Percentiles rank a stretch among this genome's conserved stretches.
phyloP scores from a whole-genome alignment of 2,797 vertebrate species.

The Okamejei kenojei region DNA sequence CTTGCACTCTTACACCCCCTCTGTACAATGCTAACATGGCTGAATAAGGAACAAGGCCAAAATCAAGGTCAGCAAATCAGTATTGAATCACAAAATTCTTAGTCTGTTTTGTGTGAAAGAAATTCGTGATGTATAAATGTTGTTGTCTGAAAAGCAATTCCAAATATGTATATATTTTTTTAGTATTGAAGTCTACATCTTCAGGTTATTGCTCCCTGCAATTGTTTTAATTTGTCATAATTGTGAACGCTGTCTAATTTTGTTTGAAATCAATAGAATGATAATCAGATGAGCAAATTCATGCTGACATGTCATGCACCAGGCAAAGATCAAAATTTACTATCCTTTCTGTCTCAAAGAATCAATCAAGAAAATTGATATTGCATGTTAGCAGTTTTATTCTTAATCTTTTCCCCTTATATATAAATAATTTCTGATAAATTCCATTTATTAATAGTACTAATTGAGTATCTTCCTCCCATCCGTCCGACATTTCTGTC shows the following conservation, averaged over 20 bases:
- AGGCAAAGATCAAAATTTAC: not conserved
- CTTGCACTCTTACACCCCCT: conserved; percentile 54
- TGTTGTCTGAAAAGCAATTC: not conserved
- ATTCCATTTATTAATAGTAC: too few species aligned
- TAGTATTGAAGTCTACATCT: not conserved
- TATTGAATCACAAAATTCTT: not conserved
- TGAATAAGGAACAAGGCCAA: conserved; percentile 25
- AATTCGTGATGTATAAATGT: not conserved
- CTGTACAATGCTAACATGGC: conserved; percentile 46
- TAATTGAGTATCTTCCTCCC: too few species aligned
- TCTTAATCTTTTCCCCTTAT: too few species aligned
- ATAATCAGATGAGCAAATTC: not conserved
- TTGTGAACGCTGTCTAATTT: not conserved
- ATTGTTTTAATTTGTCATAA: not conserved
- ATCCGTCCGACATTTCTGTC: too few species aligned
- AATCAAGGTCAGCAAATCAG: conserved; percentile 41
- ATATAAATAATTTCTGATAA: not conserved
- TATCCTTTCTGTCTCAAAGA: not conserved
- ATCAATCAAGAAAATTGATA: too few species aligned
- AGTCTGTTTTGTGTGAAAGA: not conserved
- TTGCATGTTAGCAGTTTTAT: not conserved
- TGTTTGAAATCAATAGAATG: not conserved
- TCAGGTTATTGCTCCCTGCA: not conserved
- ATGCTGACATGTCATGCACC: not conserved
- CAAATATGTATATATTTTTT: not conserved